Evolutionary conservation across 2,113 vertebrate species (phyloP).

Genomic region (Corynorhinus townsendii): DNA sequence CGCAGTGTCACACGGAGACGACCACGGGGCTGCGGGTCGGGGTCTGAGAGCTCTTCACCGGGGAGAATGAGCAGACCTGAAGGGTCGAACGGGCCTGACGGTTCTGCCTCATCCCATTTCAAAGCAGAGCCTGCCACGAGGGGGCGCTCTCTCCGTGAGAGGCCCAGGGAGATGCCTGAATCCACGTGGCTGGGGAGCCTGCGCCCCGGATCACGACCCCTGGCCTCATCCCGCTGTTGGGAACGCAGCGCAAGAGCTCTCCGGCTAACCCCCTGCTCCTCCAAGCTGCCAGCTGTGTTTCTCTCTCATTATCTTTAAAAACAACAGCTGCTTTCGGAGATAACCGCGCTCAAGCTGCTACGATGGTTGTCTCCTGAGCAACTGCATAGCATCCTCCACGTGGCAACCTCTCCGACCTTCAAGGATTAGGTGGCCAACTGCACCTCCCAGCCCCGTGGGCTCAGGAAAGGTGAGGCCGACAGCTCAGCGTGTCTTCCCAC

Average conservation of each 20-base stretch:
- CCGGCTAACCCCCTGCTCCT: neutral
- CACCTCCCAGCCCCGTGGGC: neutral
- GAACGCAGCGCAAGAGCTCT: neutral
- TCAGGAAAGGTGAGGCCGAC: neutral
- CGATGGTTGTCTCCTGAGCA: conserved; percentile 33
- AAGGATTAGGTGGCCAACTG: neutral
- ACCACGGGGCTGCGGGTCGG: neutral
- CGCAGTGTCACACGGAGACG: neutral
- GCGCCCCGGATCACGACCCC: neutral
- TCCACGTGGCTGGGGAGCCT: neutral
- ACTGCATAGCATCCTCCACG: conserved; percentile 8
- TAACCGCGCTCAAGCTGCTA: neutral
- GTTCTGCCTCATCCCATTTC: conserved; percentile 16
- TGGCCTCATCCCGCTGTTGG: neutral
- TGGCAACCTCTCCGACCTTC: neutral
- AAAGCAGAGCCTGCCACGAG: neutral
- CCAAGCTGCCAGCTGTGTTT: conserved; percentile 37
- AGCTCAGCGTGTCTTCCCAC: neutral
- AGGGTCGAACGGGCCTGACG: neutral
- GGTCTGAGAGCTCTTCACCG: neutral
- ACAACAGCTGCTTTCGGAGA: conserved; percentile 49
- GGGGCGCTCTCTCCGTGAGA: neutral
- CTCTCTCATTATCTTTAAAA: conserved; percentile 61
- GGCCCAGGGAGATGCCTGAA: neutral
- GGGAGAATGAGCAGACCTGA: neutral